These are phyloP conservation scores for Cephalophus harveyi DNA, from an alignment of 2,113 vertebrate species.

Conservation along the genomic window DNA sequence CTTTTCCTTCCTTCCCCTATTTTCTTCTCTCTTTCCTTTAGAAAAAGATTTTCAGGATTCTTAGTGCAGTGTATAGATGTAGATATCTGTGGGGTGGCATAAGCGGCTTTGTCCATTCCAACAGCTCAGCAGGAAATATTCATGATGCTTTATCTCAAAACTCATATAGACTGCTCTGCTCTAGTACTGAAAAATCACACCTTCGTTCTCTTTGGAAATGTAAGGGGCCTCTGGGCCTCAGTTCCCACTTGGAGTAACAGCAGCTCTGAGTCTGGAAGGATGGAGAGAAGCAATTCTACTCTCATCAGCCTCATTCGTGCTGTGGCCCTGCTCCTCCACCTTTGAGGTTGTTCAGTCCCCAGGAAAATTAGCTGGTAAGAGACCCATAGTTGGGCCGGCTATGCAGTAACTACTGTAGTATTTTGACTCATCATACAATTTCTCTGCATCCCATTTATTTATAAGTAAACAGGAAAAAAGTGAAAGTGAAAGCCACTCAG, in stretches of 20 bases:
- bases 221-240: background rate
- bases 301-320: rapidly evolving
- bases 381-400: no score
- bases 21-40: rapidly evolving
- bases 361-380: background rate
- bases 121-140: background rate
- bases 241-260: background rate
- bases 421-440: background rate
- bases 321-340: background rate
- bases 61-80: background rate
- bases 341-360: background rate
- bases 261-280: background rate
- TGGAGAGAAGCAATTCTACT: background rate
- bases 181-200: background rate
- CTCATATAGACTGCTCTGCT: background rate
- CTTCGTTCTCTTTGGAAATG: background rate
- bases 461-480: background rate
- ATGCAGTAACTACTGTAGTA: background rate
- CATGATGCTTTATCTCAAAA: background rate
- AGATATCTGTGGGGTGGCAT: background rate
- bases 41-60: background rate
- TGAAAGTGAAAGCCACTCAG: background rate
- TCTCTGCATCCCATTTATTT: background rate
- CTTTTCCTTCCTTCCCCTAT: background rate
- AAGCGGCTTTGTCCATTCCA: background rate